These are phyloP conservation scores for Cephus pygmeus DNA, from an alignment of 2,888 invertebrate species.

Conservation along the genomic window DNA sequence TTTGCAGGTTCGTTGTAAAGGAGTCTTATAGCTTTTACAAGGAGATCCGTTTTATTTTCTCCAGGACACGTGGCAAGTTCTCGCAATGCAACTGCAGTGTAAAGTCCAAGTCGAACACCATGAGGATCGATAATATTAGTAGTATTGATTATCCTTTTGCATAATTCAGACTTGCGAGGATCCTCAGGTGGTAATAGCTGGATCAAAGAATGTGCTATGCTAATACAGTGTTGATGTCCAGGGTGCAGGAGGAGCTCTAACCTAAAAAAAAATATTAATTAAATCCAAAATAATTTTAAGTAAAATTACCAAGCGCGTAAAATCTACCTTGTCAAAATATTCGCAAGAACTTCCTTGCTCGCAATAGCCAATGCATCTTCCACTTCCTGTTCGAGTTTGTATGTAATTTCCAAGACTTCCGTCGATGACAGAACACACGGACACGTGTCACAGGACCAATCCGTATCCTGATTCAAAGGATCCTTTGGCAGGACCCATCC, in stretches of 20 bases:
- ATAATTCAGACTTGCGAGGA: slow-evolving; percentile 74
- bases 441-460: slow-evolving; percentile 83
- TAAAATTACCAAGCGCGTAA: not conserved
- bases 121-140: slow-evolving; percentile 78
- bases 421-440: slow-evolving; percentile 73
- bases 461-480: slow-evolving; percentile 77
- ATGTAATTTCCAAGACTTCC: slow-evolving; percentile 76
- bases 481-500: slow-evolving; percentile 79
- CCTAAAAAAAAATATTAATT: slow-evolving; percentile 36
- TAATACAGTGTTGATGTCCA: slow-evolving; percentile 85
- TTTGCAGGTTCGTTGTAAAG: slow-evolving; percentile 59
- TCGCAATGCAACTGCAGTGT: slow-evolving; percentile 81
- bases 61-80: slow-evolving; percentile 69
- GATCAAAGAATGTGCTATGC: slow-evolving; percentile 83
- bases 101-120: slow-evolving; percentile 79
- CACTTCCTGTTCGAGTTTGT: slow-evolving; percentile 82
- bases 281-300: not conserved
- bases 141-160: slow-evolving; percentile 73
- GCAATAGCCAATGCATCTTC: slow-evolving; percentile 75
- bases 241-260: slow-evolving; percentile 74
- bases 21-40: slow-evolving; percentile 54
- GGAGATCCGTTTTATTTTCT: slow-evolving; percentile 44
- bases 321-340: slow-evolving; percentile 73
- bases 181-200: slow-evolving; percentile 76
- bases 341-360: slow-evolving; percentile 74